Conservation (phyloP, 1,140 invertebrate genomes). For the Macrostomum lignano region DNA sequence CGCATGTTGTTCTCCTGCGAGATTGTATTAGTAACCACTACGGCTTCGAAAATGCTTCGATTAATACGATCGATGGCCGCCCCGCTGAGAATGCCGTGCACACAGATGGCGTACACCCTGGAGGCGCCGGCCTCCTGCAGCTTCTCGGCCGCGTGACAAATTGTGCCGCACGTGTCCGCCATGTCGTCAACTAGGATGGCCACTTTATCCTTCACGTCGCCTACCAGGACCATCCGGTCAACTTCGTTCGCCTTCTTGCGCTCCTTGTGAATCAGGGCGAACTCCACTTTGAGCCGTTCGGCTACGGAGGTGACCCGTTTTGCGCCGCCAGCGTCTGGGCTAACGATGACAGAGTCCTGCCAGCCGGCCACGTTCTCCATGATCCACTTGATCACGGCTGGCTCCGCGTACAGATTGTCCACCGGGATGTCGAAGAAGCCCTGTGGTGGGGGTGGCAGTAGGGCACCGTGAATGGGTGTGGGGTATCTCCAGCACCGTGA, state of each 20-base stretch:
- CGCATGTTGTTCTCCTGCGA: conserved; percentile 87
- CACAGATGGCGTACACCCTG: conserved; percentile 85
- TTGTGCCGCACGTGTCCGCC: conserved; percentile 93
- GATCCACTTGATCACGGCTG: conserved; percentile 92
- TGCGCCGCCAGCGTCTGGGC: conserved; percentile 89
- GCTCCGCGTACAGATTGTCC: conserved; percentile 90
- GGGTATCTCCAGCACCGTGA: too few species aligned
- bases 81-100: conserved; percentile 88
- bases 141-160: conserved; percentile 85
- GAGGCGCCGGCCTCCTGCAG: conserved; percentile 74
- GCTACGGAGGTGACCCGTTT: conserved; percentile 82
- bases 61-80: conserved; percentile 81
- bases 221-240: conserved; percentile 88
- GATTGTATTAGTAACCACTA: conserved; percentile 98
- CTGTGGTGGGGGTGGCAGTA: too few species aligned
- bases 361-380: conserved; percentile 91
- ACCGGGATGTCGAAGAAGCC: conserved; percentile 99
- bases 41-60: conserved; percentile 71
- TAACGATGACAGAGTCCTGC: conserved; percentile 82
- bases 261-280: conserved; percentile 94
- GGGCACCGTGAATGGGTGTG: too few species aligned
- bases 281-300: conserved; percentile 79
- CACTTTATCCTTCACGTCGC: conserved; percentile 71
- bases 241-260: conserved; percentile 83
- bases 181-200: conserved; percentile 95